Conservation (phyloP, 1,140 invertebrate genomes). For the Cydia amplana region DNA sequence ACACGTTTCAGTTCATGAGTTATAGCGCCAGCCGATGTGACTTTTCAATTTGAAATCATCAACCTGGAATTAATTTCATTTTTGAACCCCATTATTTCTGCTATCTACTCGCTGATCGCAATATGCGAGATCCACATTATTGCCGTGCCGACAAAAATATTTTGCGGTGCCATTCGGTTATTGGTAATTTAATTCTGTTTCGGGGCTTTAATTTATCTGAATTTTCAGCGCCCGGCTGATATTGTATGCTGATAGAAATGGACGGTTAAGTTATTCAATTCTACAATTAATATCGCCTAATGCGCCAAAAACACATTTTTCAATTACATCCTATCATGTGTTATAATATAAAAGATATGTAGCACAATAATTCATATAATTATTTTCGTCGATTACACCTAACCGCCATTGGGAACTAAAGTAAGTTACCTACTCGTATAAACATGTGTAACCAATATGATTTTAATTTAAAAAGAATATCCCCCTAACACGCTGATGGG, state of each 20-base stretch:
- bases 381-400: background rate
- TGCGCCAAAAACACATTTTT: background rate
- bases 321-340: no score
- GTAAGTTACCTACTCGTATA: background rate
- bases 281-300: background rate
- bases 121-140: constrained; percentile 76
- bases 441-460: constrained; percentile 12
- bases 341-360: background rate
- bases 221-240: constrained; percentile 19
- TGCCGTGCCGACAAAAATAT: constrained; percentile 71
- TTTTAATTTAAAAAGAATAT: constrained; percentile 30
- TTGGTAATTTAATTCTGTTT: constrained; percentile 49
- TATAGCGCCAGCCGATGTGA: constrained; percentile 78
- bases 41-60: constrained; percentile 80
- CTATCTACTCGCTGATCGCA: constrained; percentile 73
- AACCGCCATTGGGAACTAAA: background rate
- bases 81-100: constrained; percentile 80
- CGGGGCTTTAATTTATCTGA: constrained; percentile 32
- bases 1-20: constrained; percentile 79
- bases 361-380: background rate
- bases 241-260: constrained; percentile 13
- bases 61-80: constrained; percentile 80
- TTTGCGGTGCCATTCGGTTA: constrained; percentile 47
- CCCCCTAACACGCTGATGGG: constrained; percentile 28
- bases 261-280: background rate